phyloP scores from a whole-genome alignment of 2,113 vertebrate genomes.

The Martes martes region DNA sequence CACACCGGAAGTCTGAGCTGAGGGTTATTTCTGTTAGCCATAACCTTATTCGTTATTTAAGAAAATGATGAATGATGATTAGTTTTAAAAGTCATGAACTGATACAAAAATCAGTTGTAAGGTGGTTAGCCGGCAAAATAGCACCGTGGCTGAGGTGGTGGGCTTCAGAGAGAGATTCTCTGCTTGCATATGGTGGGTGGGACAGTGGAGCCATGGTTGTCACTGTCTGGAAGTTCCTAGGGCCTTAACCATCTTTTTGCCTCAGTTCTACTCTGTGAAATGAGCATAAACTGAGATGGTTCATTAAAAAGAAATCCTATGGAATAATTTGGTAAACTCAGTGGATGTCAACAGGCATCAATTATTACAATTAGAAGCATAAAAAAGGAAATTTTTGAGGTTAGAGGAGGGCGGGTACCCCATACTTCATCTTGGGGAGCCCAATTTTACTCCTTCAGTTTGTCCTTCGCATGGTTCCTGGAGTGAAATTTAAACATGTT shows the following conservation, averaged over 20 bases:
- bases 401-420: not conserved
- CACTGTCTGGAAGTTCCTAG: not conserved
- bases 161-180: not conserved
- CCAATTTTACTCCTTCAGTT: not conserved
- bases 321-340: not conserved
- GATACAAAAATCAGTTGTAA: not conserved
- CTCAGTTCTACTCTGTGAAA: not conserved
- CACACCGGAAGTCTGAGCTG: not conserved
- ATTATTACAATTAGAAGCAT: not conserved
- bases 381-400: not conserved
- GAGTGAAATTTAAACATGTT: not conserved
- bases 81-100: not conserved
- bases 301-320: not conserved
- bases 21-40: not conserved
- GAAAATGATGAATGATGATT: not conserved
- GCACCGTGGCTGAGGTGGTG: not conserved
- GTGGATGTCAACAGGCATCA: not conserved
- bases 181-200: accelerated
- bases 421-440: not conserved
- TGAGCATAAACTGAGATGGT: not conserved
- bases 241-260: too few relatives aligned
- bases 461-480: not conserved
- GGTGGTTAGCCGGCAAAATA: not conserved
- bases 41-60: not conserved
- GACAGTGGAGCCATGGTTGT: not conserved